Conservation (phyloP, 1,140 invertebrate species). For the Coptotermes formosanus region DNA sequence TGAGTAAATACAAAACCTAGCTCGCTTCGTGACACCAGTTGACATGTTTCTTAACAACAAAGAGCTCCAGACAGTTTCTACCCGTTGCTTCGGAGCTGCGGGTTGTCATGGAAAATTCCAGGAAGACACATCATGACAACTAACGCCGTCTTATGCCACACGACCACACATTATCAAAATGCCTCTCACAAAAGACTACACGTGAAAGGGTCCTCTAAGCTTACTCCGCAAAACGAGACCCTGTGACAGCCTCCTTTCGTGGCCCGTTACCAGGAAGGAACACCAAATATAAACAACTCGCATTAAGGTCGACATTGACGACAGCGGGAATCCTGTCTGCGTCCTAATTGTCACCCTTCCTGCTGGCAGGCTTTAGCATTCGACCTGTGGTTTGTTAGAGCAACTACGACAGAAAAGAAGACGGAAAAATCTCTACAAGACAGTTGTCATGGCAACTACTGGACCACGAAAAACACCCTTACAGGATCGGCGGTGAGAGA, state of each 20-base stretch:
- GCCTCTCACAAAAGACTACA: too few relatives aligned
- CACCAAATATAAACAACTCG: not conserved
- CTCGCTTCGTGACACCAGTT: too few relatives aligned
- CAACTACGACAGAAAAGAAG: not conserved
- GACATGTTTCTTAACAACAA: too few relatives aligned
- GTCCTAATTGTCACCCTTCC: not conserved
- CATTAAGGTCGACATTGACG: not conserved
- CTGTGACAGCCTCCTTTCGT: not conserved
- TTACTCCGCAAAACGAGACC: not conserved
- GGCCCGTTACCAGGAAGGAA: not conserved
- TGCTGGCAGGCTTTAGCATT: not conserved
- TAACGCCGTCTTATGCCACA: too few relatives aligned
- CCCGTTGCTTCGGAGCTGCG: too few relatives aligned
- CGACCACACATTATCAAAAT: too few relatives aligned
- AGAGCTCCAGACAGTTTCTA: too few relatives aligned
- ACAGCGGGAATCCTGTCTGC: not conserved
- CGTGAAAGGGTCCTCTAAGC: too few relatives aligned
- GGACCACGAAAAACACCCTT: not conserved
- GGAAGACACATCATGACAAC: too few relatives aligned
- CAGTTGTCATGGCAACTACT: not conserved
- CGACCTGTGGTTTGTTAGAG: not conserved
- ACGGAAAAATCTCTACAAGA: not conserved
- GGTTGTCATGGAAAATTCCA: too few relatives aligned
- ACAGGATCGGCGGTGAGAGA: not conserved
- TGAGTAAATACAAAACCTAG: too few relatives aligned